phyloP scores from a whole-genome alignment of 1,140 invertebrate species.

The Leptopilina boulardi region DNA sequence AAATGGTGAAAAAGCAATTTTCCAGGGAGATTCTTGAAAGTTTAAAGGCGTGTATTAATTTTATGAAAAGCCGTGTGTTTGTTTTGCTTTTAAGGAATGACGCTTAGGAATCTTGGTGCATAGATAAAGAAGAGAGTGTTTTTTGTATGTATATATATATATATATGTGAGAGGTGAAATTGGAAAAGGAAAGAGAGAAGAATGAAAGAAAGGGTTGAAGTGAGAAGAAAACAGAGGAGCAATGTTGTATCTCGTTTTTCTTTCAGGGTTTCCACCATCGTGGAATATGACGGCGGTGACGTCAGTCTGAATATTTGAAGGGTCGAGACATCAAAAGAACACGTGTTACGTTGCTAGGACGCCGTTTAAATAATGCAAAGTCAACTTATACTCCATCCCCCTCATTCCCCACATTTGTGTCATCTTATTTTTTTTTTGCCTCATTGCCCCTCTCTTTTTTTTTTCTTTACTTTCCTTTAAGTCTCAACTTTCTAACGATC shows the following conservation, averaged over 20 bases:
- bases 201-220: conserved; percentile 39
- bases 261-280: conserved; percentile 67
- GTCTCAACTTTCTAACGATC: conserved; percentile 6
- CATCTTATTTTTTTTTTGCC: conserved; percentile 30
- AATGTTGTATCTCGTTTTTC: conserved; percentile 51
- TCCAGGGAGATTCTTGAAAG: neutral
- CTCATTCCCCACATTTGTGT: conserved; percentile 41
- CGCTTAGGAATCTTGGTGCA: conserved; percentile 20
- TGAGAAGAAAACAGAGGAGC: conserved; percentile 38
- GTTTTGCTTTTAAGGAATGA: conserved; percentile 4
- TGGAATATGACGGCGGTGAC: conserved; percentile 74
- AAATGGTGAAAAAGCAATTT: neutral
- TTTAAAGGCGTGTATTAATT: conserved; percentile 17
- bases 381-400: conserved; percentile 72
- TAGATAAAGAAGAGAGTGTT: conserved; percentile 10
- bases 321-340: conserved; percentile 76
- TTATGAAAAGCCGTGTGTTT: conserved; percentile 17
- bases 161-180: conserved; percentile 37
- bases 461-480: conserved; percentile 33
- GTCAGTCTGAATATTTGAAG: conserved; percentile 75
- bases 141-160: neutral
- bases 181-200: conserved; percentile 36
- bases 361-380: conserved; percentile 76
- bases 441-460: conserved; percentile 34
- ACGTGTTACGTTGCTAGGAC: conserved; percentile 74